phyloP scores from a whole-genome alignment of 2,113 vertebrate genomes.

The Nothobranchius furzeri region DNA sequence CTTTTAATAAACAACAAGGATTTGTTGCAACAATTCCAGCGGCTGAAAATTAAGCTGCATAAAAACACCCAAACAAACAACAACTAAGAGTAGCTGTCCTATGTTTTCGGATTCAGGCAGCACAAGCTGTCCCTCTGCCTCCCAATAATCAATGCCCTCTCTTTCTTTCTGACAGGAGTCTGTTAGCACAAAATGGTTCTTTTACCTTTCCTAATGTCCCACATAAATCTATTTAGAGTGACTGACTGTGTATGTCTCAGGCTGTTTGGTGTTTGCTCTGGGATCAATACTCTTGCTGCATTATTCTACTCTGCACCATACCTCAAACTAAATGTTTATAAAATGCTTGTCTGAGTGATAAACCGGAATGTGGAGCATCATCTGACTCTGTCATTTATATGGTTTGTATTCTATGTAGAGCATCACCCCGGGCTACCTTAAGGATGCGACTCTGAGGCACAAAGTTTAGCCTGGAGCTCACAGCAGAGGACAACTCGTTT shows the following conservation, averaged over 20 bases:
- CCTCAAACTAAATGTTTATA: conserved; percentile 44
- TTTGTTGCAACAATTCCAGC: not conserved
- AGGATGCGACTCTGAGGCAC: conserved; percentile 20
- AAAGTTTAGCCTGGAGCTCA: conserved; percentile 13
- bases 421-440: conserved; percentile 36
- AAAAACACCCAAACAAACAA: too few species aligned
- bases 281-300: conserved; percentile 63
- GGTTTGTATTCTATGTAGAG: conserved; percentile 27
- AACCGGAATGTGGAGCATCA: conserved; percentile 26
- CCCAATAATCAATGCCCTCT: conserved; percentile 11
- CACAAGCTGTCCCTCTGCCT: conserved; percentile 4
- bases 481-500: conserved; percentile 17
- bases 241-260: conserved; percentile 49
- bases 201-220: conserved; percentile 63
- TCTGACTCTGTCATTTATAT: conserved; percentile 31
- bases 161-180: conserved; percentile 38
- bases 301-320: conserved; percentile 16
- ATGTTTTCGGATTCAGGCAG: conserved; percentile 19
- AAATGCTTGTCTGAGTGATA: conserved; percentile 32
- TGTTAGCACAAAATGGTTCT: conserved; percentile 54
- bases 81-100: not conserved
- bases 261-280: conserved; percentile 42
- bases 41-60: too few species aligned
- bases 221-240: conserved; percentile 55
- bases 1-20: not conserved